Conservation (phyloP, 2,113 vertebrate species). For the Notothenia coriiceps region DNA sequence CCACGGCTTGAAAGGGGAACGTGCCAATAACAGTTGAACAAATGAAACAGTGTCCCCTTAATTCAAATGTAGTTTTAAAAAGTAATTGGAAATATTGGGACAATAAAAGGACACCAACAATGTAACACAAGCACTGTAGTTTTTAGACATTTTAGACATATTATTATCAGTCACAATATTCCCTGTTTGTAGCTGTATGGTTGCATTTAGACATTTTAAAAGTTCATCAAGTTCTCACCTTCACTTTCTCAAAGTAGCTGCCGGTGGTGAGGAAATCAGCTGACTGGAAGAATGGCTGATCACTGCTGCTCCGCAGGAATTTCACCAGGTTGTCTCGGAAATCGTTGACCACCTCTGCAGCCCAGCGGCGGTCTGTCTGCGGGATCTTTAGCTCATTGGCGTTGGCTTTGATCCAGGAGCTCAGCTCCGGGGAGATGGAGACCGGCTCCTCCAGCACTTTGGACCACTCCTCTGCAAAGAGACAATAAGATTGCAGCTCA, state of each 20-base stretch:
- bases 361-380: slow-evolving; percentile 44
- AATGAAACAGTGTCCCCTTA: too few species aligned
- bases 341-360: slow-evolving; percentile 71
- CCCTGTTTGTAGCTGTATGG: not conserved
- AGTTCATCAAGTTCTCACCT: slow-evolving; percentile 55
- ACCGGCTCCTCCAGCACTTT: not conserved
- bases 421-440: slow-evolving; percentile 23
- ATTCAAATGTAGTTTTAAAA: too few species aligned
- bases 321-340: slow-evolving; percentile 69
- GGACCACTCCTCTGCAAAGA: slow-evolving; percentile 17
- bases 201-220: not conserved
- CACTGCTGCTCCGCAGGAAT: slow-evolving; percentile 63
- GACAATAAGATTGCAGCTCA: not conserved
- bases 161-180: too few species aligned
- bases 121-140: too few species aligned
- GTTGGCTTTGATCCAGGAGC: slow-evolving; percentile 47
- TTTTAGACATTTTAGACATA: too few species aligned
- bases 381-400: slow-evolving; percentile 54
- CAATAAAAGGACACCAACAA: too few species aligned
- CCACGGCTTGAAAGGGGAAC: too few species aligned
- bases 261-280: slow-evolving; percentile 67
- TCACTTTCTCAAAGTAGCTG: slow-evolving; percentile 79
- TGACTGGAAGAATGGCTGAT: slow-evolving; percentile 67
- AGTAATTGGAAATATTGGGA: too few species aligned
- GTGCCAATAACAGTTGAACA: too few species aligned